phyloP scores from a whole-genome alignment of 2,888 invertebrate genomes.

The Agriotes lineatus region DNA sequence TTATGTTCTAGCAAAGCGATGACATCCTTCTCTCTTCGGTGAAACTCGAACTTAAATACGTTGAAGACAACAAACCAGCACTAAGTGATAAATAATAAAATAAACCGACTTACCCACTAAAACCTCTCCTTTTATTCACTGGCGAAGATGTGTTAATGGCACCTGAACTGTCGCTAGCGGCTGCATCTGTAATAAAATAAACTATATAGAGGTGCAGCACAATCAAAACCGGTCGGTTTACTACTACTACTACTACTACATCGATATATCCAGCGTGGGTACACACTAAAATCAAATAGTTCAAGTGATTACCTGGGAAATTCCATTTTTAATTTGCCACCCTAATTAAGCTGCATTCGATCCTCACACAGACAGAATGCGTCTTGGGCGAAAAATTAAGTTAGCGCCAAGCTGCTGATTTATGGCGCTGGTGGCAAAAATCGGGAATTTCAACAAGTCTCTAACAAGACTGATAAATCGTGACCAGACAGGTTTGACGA shows the following conservation, averaged over 20 bases:
- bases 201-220: neutral
- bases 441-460: slow-evolving; percentile 1
- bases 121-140: slow-evolving; percentile 86
- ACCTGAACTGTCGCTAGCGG: slow-evolving; percentile 72
- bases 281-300: no score
- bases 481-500: slow-evolving; percentile 5
- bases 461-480: slow-evolving; percentile 10
- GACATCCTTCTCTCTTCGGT: no score
- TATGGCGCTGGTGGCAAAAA: neutral
- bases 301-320: no score
- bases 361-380: no score
- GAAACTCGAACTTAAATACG: no score
- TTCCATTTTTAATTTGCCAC: no score
- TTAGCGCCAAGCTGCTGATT: slow-evolving; percentile 4
- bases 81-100: no score
- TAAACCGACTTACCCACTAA: slow-evolving; percentile 91
- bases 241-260: neutral
- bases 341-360: no score
- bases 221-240: slow-evolving; percentile 6
- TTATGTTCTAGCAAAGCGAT: no score
- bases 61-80: no score
- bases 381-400: slow-evolving; percentile 11
- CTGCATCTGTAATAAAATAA: slow-evolving; percentile 70
- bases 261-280: no score
- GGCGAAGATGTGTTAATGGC: slow-evolving; percentile 80